Base-by-base conservation (phyloP, 2,888 invertebrate genomes). In the Acanthoscelides obtectus region DNA sequence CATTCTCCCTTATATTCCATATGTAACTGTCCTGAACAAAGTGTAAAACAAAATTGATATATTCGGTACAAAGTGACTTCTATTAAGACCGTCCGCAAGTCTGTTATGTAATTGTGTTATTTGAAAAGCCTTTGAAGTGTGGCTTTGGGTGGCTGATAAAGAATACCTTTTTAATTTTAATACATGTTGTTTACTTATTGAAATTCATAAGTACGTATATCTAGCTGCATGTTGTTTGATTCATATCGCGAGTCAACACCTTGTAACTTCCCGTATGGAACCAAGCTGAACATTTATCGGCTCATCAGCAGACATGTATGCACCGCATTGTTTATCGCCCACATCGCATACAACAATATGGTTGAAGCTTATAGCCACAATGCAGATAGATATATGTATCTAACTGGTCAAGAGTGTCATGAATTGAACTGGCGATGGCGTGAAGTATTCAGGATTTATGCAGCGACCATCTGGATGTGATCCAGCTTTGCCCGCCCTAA, bases 391-490 rank as follows among this genome's bases (percentile, higher is more conserved):
- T 45, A 45, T 45, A 45, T 45, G 45, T 45, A 12, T 45, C 45
- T 45, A 45, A 45, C 45, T 71, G 73, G 77, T 75, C 77, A 76
- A 78, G 76, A 75, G 74, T 76, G 71, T 71, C 72, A 73, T 74
- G 74, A 74, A 74, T 74, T 76, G 79, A 78, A 76, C 85, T 85
- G 84, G 75, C 79, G 78, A 77, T 83, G 85, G 82, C 85, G 84
- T 84, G 83, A 82, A 84, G 84, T 84, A 81, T 83, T 81, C 80
- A 78, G 77, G 77, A 79, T 45, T 45, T 45, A 45, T 45, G 45
- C 45, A 45, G 45, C 45, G 45, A 45, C 45, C 45, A 45, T 45
- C 45, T 45, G 45, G 45, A 45, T 45, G 45, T 45, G 45, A 45
- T 45, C 45, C 45, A 45, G 45, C 45, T 12, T 12, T 45, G 45